Evolutionary conservation across 2,797 vertebrate species (phyloP).

Genomic region (Melopsittacus undulatus): DNA sequence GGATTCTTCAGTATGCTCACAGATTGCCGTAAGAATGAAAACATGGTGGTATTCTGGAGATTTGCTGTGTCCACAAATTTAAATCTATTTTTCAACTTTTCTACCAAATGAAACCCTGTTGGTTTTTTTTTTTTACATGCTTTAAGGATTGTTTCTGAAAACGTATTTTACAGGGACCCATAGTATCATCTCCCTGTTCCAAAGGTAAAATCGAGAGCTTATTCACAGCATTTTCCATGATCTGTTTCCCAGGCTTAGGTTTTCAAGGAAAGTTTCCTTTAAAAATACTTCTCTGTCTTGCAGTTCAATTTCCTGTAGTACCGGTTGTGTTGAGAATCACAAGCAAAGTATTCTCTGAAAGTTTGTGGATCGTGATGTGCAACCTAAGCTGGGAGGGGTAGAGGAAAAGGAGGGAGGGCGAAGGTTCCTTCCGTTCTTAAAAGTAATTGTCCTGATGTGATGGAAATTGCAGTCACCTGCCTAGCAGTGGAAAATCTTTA

Average conservation of each 20-base stretch:
- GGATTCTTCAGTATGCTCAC: neutral
- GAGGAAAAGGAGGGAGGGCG: slow-evolving; percentile 48
- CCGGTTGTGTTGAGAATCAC: slow-evolving; percentile 64
- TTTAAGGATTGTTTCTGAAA: slow-evolving; percentile 65
- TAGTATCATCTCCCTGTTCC: slow-evolving; percentile 61
- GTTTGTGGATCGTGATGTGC: slow-evolving; percentile 55
- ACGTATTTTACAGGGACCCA: slow-evolving; percentile 46
- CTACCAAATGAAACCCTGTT: slow-evolving; percentile 56
- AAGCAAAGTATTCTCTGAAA: slow-evolving; percentile 60
- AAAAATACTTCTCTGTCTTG: slow-evolving; percentile 70
- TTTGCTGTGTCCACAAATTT: neutral
- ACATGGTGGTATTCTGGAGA: neutral
- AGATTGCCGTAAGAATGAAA: neutral
- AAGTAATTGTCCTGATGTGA: slow-evolving; percentile 65
- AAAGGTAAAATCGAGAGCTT: slow-evolving; percentile 69
- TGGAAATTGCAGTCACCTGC: slow-evolving; percentile 70
- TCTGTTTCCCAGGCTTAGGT: slow-evolving; percentile 76
- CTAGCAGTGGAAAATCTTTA: slow-evolving; percentile 51
- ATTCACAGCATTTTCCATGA: slow-evolving; percentile 72
- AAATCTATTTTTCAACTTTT: neutral
- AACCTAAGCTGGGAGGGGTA: slow-evolving; percentile 37
- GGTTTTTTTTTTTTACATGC: slow-evolving; percentile 44
- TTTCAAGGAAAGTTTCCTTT: slow-evolving; percentile 72
- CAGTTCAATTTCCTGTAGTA: slow-evolving; percentile 79
- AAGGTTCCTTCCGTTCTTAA: slow-evolving; percentile 67